Base-by-base conservation (phyloP, 2,113 vertebrate species). In the Psilopsiagon aymara region DNA sequence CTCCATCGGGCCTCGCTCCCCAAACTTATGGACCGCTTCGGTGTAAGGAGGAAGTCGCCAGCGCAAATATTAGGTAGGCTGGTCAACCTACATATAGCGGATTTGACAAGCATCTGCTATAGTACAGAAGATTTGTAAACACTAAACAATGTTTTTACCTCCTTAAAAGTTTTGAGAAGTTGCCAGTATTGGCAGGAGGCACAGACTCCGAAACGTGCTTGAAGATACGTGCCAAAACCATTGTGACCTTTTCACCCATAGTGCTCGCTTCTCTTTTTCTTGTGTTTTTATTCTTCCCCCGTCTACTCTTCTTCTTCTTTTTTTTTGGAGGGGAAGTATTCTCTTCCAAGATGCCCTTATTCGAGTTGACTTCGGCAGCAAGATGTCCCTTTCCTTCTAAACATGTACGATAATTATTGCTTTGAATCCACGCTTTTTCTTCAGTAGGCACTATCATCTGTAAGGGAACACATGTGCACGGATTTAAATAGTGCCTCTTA, bases 81-180 rank as follows among this genome's bases (percentile, higher is more conserved):
- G 96, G 97, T 98, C 97, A 97, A 96, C 96, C 86, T 96, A 93
- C 39, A 82, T 95, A 86, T 96, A 96, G 95, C 76, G 95, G 96
- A 94, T 95, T 97, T 98, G 98, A 97, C 97, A 95, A 97, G 98
- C 97, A 97, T 98, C 97, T 98, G 97, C 95, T 98, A 95, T 90
- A 96, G 97, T 95, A 93, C 97, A 91, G 97, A 97, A 98, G 98
- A 97, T 98, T 98, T 98, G 97, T 97, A 98, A 98, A 98, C 97
- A 98, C 97, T 93, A 98, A 98, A 98, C 97, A 97, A 97, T 98
- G 97, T 98, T 98, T 98, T 98, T 98, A 98, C 97, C 97, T 98
- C 97, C 96, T 98, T 98, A 98, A 98, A 98, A 98, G 97, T 98
- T 98, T 98, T 98, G 98, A 98, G 97, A 98, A 98, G 97, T 98